Evolutionary conservation across 2,888 invertebrate species (phyloP), one percentile per base, ranked within the genome.

Genomic region (Imbricaverruca yamaguchii): DNA sequence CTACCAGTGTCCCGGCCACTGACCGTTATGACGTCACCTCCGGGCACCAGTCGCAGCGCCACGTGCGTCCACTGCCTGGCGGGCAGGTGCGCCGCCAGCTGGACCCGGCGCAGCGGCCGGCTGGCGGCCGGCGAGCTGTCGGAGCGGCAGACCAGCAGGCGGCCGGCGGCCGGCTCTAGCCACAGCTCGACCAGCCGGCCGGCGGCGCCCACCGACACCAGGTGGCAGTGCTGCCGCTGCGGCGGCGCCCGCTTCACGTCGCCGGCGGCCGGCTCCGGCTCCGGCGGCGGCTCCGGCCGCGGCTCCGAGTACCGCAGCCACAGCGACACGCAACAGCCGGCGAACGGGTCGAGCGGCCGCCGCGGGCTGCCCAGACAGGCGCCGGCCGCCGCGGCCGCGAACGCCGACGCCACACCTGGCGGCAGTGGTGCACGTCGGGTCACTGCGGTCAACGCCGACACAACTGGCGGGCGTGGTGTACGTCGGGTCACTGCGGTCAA

Each of bases 311-410:
- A 13, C 18, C 74, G 21, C 7, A 74, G 74, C 74, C 74, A 74
- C 12, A 74, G 74, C 13, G 74, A 74, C 18, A 74, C 21, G 10
- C 53, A 12, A 18, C 74, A 74, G 74, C 74, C 74, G 74, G 74
- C 74, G 74, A 74, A 74, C 74, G 74, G 74, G 74, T 74, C 74
- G 15, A 74, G 39, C 8, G 74, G 74, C 8, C 74, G 74, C 11
- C 53, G 39, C 15, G 18, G 18, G 18, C 74, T 15, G 74, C 39
- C 74, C 53, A 74, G 74, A 7, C 53, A 53, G 18, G 18, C 74
- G 8, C 21, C 53, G 3, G 53, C 74, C 18, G 74, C 74, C 8
- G 74, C 25, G 4, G 53, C 53, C 25, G 74, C 74, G 18, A 74
- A 18, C 18, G 74, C 15, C 15, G 74, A 74, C 53, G 23, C 74